Percentiles rank a stretch among this genome's conserved stretches.
Evolutionary conservation across 1,140 invertebrate genomes (phyloP).

Genomic region (Coptotermes formosanus): DNA sequence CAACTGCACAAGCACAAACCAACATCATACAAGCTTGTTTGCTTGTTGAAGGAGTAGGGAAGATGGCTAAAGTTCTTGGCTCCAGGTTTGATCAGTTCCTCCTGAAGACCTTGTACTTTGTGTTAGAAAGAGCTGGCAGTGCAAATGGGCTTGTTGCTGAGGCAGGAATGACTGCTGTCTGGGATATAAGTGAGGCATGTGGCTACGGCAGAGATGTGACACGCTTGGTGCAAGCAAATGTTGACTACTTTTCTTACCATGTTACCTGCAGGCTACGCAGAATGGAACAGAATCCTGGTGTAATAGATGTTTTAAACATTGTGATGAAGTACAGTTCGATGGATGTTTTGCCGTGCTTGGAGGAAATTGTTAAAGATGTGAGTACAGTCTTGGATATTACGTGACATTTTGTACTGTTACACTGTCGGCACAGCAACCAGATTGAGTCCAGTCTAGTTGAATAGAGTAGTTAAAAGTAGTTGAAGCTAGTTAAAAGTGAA

Average conservation of each 20-base stretch:
- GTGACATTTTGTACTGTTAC: neutral
- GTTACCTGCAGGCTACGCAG: constrained; percentile 55
- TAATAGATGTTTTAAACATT: constrained; percentile 58
- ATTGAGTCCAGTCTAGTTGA: too few relatives aligned
- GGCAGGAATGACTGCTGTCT: constrained; percentile 55
- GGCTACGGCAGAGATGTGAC: constrained; percentile 48
- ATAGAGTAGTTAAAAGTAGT: too few relatives aligned
- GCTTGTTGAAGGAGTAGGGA: constrained; percentile 61
- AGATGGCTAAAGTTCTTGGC: constrained; percentile 52
- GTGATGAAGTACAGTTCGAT: constrained; percentile 63
- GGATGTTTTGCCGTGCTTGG: constrained; percentile 58
- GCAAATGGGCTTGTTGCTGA: constrained; percentile 54
- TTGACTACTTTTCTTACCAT: constrained; percentile 66
- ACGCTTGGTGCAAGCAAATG: constrained; percentile 57
- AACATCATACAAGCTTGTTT: constrained; percentile 61
- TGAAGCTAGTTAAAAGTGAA: too few relatives aligned
- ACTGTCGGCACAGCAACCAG: too few relatives aligned
- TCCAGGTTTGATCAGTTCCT: constrained; percentile 48
- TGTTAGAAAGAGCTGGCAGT: constrained; percentile 65
- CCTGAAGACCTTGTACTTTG: constrained; percentile 62
- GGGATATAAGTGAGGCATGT: constrained; percentile 53
- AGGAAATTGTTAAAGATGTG: constrained; percentile 62
- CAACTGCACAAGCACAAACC: constrained; percentile 52
- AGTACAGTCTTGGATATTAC: constrained; percentile 35
- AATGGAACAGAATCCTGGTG: constrained; percentile 51